phyloP scores from a whole-genome alignment of 2,113 vertebrate species.

The Hippocampus barbouri region DNA sequence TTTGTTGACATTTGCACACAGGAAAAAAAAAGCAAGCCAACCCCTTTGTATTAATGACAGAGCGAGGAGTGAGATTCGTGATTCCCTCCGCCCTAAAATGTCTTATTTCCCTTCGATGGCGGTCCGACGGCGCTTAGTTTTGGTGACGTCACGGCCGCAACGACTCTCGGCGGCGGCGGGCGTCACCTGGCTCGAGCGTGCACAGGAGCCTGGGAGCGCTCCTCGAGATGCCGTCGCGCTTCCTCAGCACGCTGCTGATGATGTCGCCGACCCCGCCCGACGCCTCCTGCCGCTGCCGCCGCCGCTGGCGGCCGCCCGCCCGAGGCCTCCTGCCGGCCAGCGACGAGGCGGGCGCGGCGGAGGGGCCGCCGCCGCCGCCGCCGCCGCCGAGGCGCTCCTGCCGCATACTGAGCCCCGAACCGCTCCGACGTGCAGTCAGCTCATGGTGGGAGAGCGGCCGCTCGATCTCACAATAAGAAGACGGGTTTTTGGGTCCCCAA shows the following conservation, averaged over 20 bases:
- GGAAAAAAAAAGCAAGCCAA: too few species aligned
- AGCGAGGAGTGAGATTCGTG: too few species aligned
- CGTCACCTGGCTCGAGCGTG: constrained; percentile 93
- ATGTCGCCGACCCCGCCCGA: constrained; percentile 85
- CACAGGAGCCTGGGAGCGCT: constrained; percentile 93
- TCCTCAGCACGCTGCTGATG: constrained; percentile 94
- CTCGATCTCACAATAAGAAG: background rate
- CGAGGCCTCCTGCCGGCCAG: constrained; percentile 76
- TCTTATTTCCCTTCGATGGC: background rate
- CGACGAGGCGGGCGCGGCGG: constrained; percentile 29
- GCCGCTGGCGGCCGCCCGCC: constrained; percentile 72
- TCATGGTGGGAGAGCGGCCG: constrained; percentile 15
- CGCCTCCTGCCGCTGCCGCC: constrained; percentile 75
- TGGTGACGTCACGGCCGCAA: background rate
- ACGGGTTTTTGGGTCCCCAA: too few species aligned
- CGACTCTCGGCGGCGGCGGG: background rate
- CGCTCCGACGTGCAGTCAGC: constrained; percentile 15
- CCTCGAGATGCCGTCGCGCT: constrained; percentile 89
- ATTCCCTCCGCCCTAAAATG: too few species aligned
- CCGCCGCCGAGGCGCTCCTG: constrained; percentile 75
- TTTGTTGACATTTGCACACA: background rate
- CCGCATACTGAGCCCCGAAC: constrained; percentile 73
- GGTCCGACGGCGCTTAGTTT: background rate
- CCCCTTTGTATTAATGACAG: too few species aligned
- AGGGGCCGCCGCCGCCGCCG: constrained; percentile 1